phyloP scores from a whole-genome alignment of 2,113 vertebrate genomes.

The Nothobranchius furzeri region DNA sequence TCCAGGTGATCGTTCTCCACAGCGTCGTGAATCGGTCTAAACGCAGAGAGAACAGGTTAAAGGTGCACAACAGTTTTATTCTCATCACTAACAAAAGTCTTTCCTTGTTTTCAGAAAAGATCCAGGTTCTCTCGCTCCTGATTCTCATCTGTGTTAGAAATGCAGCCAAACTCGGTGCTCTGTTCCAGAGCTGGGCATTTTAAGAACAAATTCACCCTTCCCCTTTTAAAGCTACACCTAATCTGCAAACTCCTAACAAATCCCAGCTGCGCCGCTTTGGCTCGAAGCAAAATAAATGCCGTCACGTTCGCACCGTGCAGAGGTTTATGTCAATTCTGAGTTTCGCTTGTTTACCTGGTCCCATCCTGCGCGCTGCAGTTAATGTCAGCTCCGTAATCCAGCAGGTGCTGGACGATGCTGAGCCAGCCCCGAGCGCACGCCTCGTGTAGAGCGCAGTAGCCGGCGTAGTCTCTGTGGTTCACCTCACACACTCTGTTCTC shows the following conservation, averaged over 20 bases:
- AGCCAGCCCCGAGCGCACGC: constrained; percentile 94
- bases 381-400: constrained; percentile 93
- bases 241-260: constrained; percentile 36
- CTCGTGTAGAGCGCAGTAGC: constrained; percentile 94
- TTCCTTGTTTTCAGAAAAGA: neutral
- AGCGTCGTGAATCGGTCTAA: constrained; percentile 91
- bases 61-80: too few species aligned
- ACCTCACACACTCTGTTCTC: constrained; percentile 94
- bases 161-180: neutral
- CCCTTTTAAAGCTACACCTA: constrained; percentile 25
- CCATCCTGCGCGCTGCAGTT: constrained; percentile 98
- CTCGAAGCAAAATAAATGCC: neutral
- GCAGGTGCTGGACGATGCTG: constrained; percentile 91
- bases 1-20: constrained; percentile 96
- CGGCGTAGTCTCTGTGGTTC: constrained; percentile 95
- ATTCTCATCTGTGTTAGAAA: neutral
- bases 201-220: constrained; percentile 27
- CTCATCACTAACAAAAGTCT: too few species aligned
- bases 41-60: constrained; percentile 4
- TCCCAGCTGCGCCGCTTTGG: constrained; percentile 8
- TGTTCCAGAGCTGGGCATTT: constrained; percentile 31
- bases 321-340: neutral
- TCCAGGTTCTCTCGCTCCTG: too few species aligned
- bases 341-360: constrained; percentile 82
- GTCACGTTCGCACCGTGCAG: neutral